Conservation (phyloP, 2,797 vertebrate species). For the Danio aesculapii region DNA sequence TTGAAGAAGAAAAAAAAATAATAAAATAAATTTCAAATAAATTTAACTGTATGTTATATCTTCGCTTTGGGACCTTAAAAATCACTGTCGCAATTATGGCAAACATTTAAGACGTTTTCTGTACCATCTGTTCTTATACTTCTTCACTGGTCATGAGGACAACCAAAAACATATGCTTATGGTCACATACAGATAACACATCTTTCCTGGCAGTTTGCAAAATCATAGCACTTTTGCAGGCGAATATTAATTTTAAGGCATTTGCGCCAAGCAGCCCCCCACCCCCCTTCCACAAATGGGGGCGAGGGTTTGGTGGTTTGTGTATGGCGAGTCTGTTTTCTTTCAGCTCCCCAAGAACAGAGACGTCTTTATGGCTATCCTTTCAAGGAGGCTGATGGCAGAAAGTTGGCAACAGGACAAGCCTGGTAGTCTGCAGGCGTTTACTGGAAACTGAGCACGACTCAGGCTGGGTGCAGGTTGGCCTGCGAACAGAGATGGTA, state of each 20-base stretch:
- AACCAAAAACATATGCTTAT: conserved; percentile 40
- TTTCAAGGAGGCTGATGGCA: conserved; percentile 78
- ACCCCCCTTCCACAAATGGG: conserved; percentile 56
- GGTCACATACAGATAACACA: conserved; percentile 49
- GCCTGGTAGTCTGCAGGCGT: conserved; percentile 81
- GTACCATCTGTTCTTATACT: conserved; percentile 21
- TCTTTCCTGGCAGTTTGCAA: conserved; percentile 61
- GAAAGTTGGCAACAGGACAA: conserved; percentile 82
- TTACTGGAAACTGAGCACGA: conserved; percentile 83
- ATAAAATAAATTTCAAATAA: no score
- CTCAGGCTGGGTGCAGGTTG: conserved; percentile 70
- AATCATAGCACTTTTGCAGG: conserved; percentile 65
- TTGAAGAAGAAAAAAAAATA: no score
- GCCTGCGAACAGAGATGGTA: conserved; percentile 72
- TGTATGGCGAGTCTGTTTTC: conserved; percentile 91
- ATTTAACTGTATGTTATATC: background rate
- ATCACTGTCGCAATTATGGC: background rate
- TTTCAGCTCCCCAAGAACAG: conserved; percentile 87
- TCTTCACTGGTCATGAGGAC: conserved; percentile 36
- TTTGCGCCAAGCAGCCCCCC: background rate
- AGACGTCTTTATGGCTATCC: conserved; percentile 89
- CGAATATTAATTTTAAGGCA: conserved; percentile 65
- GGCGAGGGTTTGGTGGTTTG: conserved; percentile 85
- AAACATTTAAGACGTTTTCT: background rate
- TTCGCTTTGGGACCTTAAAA: background rate